phyloP scores from a whole-genome alignment of 2,113 vertebrate genomes.

The Seriola dumerili region DNA sequence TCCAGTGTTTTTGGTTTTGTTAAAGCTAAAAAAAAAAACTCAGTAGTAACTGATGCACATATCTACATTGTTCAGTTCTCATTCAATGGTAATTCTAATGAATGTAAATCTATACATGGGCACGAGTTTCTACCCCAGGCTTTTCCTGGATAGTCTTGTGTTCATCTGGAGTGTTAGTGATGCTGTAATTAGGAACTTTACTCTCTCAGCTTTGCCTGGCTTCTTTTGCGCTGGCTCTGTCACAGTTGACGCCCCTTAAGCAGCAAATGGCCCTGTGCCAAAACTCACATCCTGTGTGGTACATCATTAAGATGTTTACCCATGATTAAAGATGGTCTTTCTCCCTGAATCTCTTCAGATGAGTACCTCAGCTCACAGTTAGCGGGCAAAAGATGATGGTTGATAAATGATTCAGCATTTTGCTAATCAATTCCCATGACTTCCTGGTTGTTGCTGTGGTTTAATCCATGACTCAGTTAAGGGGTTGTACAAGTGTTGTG shows the following conservation, averaged over 20 bases:
- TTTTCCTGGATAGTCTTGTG: not conserved
- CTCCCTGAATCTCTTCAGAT: slow-evolving; percentile 40
- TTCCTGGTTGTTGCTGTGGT: slow-evolving; percentile 43
- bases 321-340: slow-evolving; percentile 62
- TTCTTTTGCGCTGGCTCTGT: not conserved
- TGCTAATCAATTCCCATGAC: slow-evolving; percentile 53
- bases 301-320: slow-evolving; percentile 70
- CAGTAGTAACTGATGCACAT: no score
- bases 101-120: slow-evolving; percentile 12
- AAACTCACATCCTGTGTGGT: slow-evolving; percentile 47
- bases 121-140: not conserved
- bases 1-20: not conserved
- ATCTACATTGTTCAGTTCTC: not conserved
- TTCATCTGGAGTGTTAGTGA: not conserved
- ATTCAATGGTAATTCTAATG: not conserved
- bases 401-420: slow-evolving; percentile 67
- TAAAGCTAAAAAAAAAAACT: not conserved
- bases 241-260: slow-evolving; percentile 33
- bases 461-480: slow-evolving; percentile 38
- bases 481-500: not conserved
- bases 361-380: slow-evolving; percentile 35
- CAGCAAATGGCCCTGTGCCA: slow-evolving; percentile 33
- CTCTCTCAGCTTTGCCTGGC: not conserved
- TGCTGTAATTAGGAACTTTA: not conserved
- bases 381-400: slow-evolving; percentile 35